phyloP scores from a whole-genome alignment of 2,113 vertebrate genomes.

The Ploceus nigricollis region DNA sequence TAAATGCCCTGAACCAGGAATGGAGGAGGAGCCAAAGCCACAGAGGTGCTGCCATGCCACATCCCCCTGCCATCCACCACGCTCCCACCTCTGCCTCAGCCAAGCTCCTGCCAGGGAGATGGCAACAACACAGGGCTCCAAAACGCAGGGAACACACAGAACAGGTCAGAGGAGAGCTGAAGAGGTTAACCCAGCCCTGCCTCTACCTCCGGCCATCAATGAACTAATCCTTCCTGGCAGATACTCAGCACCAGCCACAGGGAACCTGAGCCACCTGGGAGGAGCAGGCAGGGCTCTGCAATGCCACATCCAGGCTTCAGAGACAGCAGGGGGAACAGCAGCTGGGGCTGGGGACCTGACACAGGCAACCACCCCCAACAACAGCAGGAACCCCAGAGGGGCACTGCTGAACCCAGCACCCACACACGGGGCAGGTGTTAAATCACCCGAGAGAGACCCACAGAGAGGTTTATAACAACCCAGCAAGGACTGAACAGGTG shows the following conservation, averaged over 20 bases:
- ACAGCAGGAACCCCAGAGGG: neutral
- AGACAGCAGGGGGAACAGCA: fast-evolving
- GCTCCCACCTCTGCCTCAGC: too few species aligned
- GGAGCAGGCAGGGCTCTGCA: neutral
- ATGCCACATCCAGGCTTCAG: fast-evolving
- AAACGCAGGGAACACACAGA: neutral
- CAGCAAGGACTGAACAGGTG: too few species aligned
- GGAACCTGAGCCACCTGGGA: neutral
- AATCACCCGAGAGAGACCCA: fast-evolving
- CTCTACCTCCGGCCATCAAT: neutral
- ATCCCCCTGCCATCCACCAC: too few species aligned
- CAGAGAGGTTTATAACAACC: neutral
- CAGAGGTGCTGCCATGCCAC: neutral
- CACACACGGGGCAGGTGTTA: too few species aligned
- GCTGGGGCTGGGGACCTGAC: neutral
- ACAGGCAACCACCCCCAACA: fast-evolving
- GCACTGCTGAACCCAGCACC: neutral
- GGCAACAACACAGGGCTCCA: neutral
- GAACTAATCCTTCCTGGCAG: neutral
- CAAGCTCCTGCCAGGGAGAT: neutral
- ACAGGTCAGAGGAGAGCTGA: neutral
- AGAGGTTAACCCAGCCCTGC: neutral
- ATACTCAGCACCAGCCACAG: neutral
- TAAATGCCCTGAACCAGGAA: neutral
- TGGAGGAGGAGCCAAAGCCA: neutral